Conservation (phyloP, 1,140 invertebrate genomes). For the Battus philenor region DNA sequence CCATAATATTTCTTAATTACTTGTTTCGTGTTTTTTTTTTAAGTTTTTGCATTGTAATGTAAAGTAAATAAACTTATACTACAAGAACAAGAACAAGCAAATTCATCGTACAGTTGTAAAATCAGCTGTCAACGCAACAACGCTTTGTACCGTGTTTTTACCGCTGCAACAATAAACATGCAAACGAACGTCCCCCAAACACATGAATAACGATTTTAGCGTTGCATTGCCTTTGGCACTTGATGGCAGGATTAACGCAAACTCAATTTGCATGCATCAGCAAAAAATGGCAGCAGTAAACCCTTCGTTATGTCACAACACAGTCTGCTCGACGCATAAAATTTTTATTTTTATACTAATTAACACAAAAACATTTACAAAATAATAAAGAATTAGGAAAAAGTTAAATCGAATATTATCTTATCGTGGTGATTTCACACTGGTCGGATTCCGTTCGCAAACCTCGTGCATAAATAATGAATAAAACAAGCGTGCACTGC, state of each 20-base stretch:
- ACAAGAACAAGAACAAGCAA: too few relatives aligned
- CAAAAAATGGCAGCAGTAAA: conserved; percentile 25
- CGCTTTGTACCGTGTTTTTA: conserved; percentile 39
- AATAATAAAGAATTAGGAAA: conserved; percentile 1
- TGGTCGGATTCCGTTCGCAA: conserved; percentile 46
- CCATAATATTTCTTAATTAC: too few relatives aligned
- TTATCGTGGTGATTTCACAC: conserved; percentile 55
- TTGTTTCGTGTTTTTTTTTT: too few relatives aligned
- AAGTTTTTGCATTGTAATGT: too few relatives aligned
- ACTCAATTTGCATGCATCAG: conserved; percentile 56
- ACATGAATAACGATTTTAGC: conserved; percentile 64
- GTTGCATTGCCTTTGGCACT: conserved; percentile 44
- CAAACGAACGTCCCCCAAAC: conserved; percentile 55
- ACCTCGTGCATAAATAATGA: conserved; percentile 57
- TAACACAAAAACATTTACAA: too few relatives aligned
- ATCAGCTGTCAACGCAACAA: conserved; percentile 49
- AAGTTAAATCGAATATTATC: conserved; percentile 30
- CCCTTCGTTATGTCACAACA: conserved; percentile 29
- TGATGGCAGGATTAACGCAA: conserved; percentile 45
- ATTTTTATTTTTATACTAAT: too few relatives aligned
- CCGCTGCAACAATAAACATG: conserved; percentile 57
- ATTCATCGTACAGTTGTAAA: conserved; percentile 13
- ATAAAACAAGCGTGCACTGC: conserved; percentile 54
- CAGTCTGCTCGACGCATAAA: too few relatives aligned
- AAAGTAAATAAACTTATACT: too few relatives aligned